Evolutionary conservation across 2,888 invertebrate genomes (phyloP), one percentile per base, ranked within the genome.

Genomic region (Eupithecia subumbrata): DNA sequence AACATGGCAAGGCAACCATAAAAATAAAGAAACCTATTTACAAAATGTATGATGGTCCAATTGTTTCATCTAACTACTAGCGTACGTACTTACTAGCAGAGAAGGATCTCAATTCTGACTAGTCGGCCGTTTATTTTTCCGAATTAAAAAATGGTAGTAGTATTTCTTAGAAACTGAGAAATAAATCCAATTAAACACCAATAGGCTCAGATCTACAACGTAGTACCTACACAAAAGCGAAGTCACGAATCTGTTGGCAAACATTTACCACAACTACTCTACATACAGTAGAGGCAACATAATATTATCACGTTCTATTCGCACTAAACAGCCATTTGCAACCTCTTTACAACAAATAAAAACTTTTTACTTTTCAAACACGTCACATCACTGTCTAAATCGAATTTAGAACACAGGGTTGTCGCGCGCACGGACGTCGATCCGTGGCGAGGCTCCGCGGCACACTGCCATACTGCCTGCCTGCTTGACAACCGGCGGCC

Each of bases 361-460:
- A 76, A 78, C 74, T 79, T 80, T 74, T 71, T 73, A 37, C n/a
- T 37, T 37, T 67, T 67, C 56, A 76, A 73, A 76, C 69, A 70
- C 66, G 40, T 82, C 81, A 81, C 83, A 78, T 82, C 83, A 83
- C 83, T 82, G 79, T 83, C 78, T 82, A 79, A 73, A 81, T 81
- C 73, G 72, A 80, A 80, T 77, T 81, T 81, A 79, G 80, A 81
- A 80, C 81, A 81, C 80, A 78, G 76, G 75, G 73, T 72, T 64
- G 76, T 77, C 81, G 80, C 72, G 64, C 66, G 71, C 72, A 73
- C 73, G 63, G 71, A 80, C 85, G 85, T 81, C 81, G 52, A 75
- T 34, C 56, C 86, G 81, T 77, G 76, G 79, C 81, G 70, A 79
- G 79, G 83, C 81, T 78, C 74, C 82, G 84, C 86, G 84, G 83